phyloP scores from a whole-genome alignment of 2,113 vertebrate species.

The Aldabrachelys gigantea region DNA sequence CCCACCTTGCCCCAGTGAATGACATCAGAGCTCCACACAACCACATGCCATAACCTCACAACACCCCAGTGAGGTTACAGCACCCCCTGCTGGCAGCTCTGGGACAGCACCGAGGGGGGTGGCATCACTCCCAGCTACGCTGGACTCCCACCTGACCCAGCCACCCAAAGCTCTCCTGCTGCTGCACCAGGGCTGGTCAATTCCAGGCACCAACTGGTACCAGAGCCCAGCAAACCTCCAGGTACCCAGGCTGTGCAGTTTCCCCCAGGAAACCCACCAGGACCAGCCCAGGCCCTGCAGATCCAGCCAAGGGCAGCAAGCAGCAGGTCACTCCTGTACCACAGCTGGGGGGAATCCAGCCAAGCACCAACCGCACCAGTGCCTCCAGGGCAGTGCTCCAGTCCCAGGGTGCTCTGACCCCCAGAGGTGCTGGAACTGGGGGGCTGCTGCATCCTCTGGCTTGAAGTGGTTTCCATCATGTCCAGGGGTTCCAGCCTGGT shows the following conservation, averaged over 20 bases:
- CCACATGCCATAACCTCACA: too few relatives aligned
- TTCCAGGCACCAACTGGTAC: background rate
- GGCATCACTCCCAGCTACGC: too few relatives aligned
- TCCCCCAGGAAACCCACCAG: background rate
- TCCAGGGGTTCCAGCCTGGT: too few relatives aligned
- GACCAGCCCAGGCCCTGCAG: background rate
- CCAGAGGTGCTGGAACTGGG: background rate
- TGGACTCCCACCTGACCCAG: too few relatives aligned
- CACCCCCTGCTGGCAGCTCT: too few relatives aligned
- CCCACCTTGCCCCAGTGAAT: too few relatives aligned
- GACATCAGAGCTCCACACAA: too few relatives aligned
- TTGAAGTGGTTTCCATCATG: too few relatives aligned
- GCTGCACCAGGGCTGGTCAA: fast-evolving
- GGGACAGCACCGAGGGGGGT: too few relatives aligned
- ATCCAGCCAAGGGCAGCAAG: background rate
- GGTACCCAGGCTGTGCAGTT: background rate
- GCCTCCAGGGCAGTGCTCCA: too few relatives aligned
- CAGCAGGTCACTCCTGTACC: background rate
- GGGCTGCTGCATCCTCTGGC: too few relatives aligned
- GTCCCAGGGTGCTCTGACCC: background rate
- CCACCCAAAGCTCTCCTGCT: background rate
- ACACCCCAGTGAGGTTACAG: too few relatives aligned
- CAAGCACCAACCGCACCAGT: background rate
- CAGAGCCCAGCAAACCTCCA: background rate
- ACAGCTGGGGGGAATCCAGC: background rate